phyloP scores from a whole-genome alignment of 2,888 invertebrate species.

The Pimpla rufipes region DNA sequence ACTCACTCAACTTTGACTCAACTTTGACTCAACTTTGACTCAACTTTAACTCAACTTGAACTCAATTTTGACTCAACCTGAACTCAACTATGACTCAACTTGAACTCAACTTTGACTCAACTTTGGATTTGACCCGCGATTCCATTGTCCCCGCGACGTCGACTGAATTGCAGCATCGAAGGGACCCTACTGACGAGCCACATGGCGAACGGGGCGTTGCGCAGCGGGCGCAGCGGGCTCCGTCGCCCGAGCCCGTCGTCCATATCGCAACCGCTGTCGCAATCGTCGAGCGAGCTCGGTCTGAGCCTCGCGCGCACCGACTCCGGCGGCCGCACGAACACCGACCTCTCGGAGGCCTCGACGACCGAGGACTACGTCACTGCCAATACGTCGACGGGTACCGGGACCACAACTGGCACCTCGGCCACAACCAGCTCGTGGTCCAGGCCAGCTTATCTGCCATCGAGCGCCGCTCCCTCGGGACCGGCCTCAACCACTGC shows the following conservation, averaged over 20 bases:
- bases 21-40: not conserved
- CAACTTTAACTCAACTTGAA: not conserved
- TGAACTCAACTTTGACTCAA: not conserved
- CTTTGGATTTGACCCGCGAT: not conserved
- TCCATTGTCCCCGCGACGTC: not conserved
- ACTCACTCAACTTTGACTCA: not conserved
- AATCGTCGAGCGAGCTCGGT: constrained; percentile 85
- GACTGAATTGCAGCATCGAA: constrained; percentile 83
- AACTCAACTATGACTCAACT: not conserved
- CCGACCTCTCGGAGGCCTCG: constrained; percentile 95
- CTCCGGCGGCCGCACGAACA: constrained; percentile 90
- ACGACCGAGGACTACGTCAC: constrained; percentile 96
- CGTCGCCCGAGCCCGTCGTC: constrained; percentile 82
- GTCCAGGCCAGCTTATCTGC: constrained; percentile 86
- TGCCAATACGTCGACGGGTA: constrained; percentile 89
- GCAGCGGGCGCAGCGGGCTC: constrained; percentile 78
- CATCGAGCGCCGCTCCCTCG: constrained; percentile 80
- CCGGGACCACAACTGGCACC: constrained; percentile 85
- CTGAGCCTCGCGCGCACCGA: constrained; percentile 89
- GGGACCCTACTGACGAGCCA: constrained; percentile 71
- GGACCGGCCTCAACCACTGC: constrained; percentile 81
- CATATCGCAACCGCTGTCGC: constrained; percentile 82
- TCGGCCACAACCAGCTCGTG: constrained; percentile 85
- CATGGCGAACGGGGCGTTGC: constrained; percentile 75
- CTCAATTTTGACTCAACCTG: not conserved